phyloP scores from a whole-genome alignment of 1,140 invertebrate species.

The Pachypsylla venusta region DNA sequence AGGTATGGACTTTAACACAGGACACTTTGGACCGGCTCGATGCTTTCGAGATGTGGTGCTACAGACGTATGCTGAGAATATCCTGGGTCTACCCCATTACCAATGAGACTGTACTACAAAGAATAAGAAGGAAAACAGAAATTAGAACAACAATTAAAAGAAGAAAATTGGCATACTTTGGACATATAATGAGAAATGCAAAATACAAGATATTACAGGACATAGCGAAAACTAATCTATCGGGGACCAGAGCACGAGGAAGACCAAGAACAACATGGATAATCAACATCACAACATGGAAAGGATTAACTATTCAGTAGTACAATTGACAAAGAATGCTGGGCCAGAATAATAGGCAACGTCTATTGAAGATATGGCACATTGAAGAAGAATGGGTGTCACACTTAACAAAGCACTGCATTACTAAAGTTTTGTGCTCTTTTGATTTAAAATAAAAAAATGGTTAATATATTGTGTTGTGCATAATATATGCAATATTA shows the following conservation, averaged over 20 bases:
- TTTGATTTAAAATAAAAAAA: too few species aligned
- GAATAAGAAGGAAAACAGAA: slow-evolving; percentile 9
- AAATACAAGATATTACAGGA: slow-evolving; percentile 3
- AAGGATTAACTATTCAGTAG: not conserved
- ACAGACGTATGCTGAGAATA: slow-evolving; percentile 10
- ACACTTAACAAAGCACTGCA: too few species aligned
- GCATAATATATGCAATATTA: too few species aligned
- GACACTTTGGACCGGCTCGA: slow-evolving; percentile 10
- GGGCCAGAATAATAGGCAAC: slow-evolving; percentile 7
- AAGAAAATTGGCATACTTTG: slow-evolving; percentile 11
- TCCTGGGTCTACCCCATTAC: not conserved
- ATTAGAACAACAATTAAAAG: slow-evolving; percentile 7
- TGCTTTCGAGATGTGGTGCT: slow-evolving; percentile 14
- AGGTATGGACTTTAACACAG: slow-evolving; percentile 15
- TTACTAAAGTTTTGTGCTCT: too few species aligned
- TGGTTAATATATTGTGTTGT: too few species aligned
- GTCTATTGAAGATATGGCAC: slow-evolving; percentile 5
- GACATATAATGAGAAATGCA: slow-evolving; percentile 12
- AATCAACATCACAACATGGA: not conserved
- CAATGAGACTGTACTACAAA: not conserved
- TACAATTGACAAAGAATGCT: not conserved
- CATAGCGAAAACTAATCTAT: not conserved
- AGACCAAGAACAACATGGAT: not conserved
- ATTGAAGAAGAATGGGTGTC: slow-evolving; percentile 7
- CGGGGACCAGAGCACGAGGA: not conserved